A percentile compares a stretch with the other conserved stretches of the same genome.
These are phyloP conservation scores for Pygmarrhopalites habei DNA, from an alignment of 1,140 invertebrate genomes.

Conservation along the genomic window DNA sequence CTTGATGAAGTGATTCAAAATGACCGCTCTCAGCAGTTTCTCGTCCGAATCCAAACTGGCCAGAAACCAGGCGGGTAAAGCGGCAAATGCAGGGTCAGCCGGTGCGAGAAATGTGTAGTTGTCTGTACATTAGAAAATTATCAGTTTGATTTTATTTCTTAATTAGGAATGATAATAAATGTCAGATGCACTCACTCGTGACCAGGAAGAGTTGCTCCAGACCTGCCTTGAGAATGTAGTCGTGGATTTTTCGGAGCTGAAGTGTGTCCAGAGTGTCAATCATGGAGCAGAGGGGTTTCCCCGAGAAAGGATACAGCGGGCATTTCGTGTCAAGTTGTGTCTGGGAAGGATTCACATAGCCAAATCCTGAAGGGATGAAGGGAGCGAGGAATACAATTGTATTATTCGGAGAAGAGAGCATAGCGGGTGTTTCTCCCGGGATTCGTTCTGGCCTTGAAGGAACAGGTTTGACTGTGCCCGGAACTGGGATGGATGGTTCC, in stretches of 20 bases:
- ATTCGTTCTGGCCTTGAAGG: no score
- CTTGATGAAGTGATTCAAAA: slow-evolving; percentile 33
- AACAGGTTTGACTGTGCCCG: no score
- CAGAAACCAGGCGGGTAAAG: slow-evolving; percentile 28
- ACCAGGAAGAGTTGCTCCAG: slow-evolving; percentile 27
- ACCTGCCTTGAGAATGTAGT: slow-evolving; percentile 17
- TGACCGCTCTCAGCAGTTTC: slow-evolving; percentile 23
- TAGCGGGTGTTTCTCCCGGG: no score
- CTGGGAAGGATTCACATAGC: background rate
- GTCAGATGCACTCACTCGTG: slow-evolving; percentile 25
- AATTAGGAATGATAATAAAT: no score
- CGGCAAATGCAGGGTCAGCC: slow-evolving; percentile 29
- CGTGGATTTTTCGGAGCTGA: slow-evolving; percentile 18
- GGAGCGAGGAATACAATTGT: no score
- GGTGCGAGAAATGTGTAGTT: slow-evolving; percentile 37
- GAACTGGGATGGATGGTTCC: no score
- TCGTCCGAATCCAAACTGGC: slow-evolving; percentile 21
- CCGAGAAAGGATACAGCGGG: background rate
- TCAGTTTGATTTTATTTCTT: no score
- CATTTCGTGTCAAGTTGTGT: background rate
- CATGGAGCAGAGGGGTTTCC: slow-evolving; percentile 9
- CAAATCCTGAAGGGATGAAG: slow-evolving; percentile 19
- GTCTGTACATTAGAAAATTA: no score
- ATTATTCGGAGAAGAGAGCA: no score
- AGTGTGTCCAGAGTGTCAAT: slow-evolving; percentile 20